A percentile compares a stretch with the other conserved stretches of the same genome.
Conservation (phyloP, 2,113 vertebrate species). For the Coregonus clupeaformis region DNA sequence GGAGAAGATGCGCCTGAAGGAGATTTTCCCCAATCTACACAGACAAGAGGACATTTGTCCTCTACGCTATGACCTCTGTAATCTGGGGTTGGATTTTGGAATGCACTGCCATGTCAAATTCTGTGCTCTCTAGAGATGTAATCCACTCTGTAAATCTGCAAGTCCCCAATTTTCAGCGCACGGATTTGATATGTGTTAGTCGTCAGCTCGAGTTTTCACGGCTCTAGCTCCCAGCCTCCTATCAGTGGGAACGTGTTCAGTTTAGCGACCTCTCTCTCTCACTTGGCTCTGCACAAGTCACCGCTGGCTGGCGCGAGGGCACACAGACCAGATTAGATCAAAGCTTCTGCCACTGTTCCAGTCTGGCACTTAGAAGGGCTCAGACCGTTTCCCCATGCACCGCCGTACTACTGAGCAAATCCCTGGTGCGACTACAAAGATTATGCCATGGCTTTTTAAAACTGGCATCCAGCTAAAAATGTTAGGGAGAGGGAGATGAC, state of each 20-base stretch:
- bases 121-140: constrained; percentile 26
- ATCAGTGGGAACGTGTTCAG: constrained; percentile 24
- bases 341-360: constrained; percentile 23
- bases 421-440: neutral
- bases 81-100: neutral
- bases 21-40: too few relatives aligned
- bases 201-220: neutral
- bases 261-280: constrained; percentile 18
- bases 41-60: too few relatives aligned
- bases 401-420: constrained; percentile 8
- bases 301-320: constrained; percentile 3
- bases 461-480: constrained; percentile 5
- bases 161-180: constrained; percentile 2
- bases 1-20: too few relatives aligned
- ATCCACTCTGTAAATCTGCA: constrained; percentile 33
- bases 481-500: neutral
- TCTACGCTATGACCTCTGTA: neutral
- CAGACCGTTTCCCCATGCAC: neutral
- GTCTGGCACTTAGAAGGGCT: constrained; percentile 9
- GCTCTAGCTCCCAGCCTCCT: constrained; percentile 2
- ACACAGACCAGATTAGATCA: constrained; percentile 40
- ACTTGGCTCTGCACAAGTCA: constrained; percentile 21
- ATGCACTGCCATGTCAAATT: neutral
- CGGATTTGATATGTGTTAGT: neutral
- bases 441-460: neutral